Base-by-base conservation (phyloP, 2,888 invertebrate genomes). In the Dryobotodes eremita region DNA sequence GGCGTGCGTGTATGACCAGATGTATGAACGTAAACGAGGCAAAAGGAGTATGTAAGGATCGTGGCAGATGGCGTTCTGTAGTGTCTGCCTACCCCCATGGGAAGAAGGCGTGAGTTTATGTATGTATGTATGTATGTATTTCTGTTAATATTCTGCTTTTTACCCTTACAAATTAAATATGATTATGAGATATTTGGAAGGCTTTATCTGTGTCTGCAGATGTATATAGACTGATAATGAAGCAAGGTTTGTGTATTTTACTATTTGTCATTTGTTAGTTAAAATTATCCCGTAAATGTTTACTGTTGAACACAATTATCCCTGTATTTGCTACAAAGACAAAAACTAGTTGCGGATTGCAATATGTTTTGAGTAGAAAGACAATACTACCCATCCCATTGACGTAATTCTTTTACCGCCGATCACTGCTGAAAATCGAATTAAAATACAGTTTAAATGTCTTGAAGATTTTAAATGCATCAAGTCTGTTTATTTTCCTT, bases 91-190 rank as follows among this genome's bases (percentile, higher is more conserved):
- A 36, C n/a, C 31, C 31, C 31, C 31, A 36, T 2, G 31, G 3
- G n/a, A n/a, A n/a, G n/a, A n/a, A 36, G 31, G 3, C 31, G 31
- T 36, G 31, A 36, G 31, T 36, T 36, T 36, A 36, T 36, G 31
- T 36, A 36, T 36, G 31, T 36, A 36, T 1, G 31, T 36, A 36
- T 36, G 31, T 36, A 3, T 36, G 31, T 36, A 36, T 36, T 36
- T 42, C n/a, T n/a, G n/a, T n/a, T n/a, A 79, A 11, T 59, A 59
- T 80, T 72, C n/a, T 46, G 1, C 46, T 0, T 46, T 42, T 20
- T 17, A 11, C n/a, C 20, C 20, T 23, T 53, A 50, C 23, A 46
- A 72, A 79, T 65, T 31, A 17, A 55, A 66, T 46, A 61, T 20
- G 10, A 36, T 11, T 31, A 20, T 26, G 0, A 4, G 7, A 17